Evolutionary conservation across 2,888 invertebrate species (phyloP), one percentile per base, ranked within the genome.

Genomic region (Sthenelais limicola): DNA sequence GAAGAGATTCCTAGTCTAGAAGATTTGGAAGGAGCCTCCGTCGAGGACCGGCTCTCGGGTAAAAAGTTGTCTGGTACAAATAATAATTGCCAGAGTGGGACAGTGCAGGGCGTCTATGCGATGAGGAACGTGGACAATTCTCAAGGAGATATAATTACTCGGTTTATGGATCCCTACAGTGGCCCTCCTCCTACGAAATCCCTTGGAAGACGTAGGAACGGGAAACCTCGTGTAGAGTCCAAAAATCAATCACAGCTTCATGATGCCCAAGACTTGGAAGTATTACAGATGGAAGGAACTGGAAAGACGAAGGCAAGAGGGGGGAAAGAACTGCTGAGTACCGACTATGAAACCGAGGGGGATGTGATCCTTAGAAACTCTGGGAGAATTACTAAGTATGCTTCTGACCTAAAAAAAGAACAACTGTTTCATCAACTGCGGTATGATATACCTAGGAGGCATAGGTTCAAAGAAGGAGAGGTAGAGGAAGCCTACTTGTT

Each of bases 401-500:
- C 21, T 9, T 2, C 24, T 5, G 62, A 62, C 24, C 2, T 24
- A 30, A 48, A 67, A 18, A 67, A 21, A n/a, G 30, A 32, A n/a
- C 7, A 48, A 21, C n/a, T 62, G 15, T 48, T 35, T 21, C 28
- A 21, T 12, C 48, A 24, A 54, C 21, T 54, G 12, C 66, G 49
- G 21, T 67, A 67, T 21, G 73, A 75, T 30, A 26, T 30, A n/a
- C 38, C 48, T 3, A 49, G 33, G 15, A n/a, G 54, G n/a, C 24
- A 7, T n/a, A n/a, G 5, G 51, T 15, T 12, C 30, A 1, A 62
- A n/a, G 62, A 43, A 1, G 21, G 21, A 9, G 3, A 4, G 54
- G 35, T 32, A 18, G 49, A 68, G 38, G 73, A 76, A 33, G 71
- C 67, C 5, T 76, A 75, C 48, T 24, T 76, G 32, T 76, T 74